A percentile compares a stretch with the other conserved stretches of the same genome.
Evolutionary conservation across 2,797 vertebrate genomes (phyloP).

Genomic region (Poecilia gillii): DNA sequence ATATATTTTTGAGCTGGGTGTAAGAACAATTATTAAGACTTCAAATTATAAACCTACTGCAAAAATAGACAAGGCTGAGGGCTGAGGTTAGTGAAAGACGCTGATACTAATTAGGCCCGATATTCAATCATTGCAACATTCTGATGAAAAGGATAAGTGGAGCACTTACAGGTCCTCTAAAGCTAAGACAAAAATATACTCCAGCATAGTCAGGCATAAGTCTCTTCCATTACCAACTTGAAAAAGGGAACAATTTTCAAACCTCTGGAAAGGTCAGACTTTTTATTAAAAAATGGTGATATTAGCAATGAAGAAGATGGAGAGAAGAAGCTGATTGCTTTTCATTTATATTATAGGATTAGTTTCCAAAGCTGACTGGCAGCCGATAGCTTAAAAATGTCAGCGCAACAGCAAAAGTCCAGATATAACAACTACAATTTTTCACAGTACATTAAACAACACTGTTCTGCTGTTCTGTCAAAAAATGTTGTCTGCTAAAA

Average conservation of each 20-base stretch:
- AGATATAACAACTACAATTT: not conserved
- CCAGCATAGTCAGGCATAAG: not conserved
- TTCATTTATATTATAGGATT: not conserved
- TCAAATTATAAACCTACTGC: constrained; percentile 6
- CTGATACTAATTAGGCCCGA: not conserved
- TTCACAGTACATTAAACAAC: not conserved
- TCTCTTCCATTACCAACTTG: constrained; percentile 7
- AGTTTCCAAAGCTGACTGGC: not conserved
- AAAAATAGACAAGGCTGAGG: not conserved
- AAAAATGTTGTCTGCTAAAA: not conserved
- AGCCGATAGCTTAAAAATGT: too few species aligned
- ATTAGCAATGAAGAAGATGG: not conserved
- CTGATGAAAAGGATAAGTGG: not conserved
- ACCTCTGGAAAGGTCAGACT: not conserved
- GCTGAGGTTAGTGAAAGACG: constrained; percentile 1
- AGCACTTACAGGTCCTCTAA: constrained; percentile 5
- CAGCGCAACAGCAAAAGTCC: not conserved
- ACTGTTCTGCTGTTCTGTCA: not conserved
- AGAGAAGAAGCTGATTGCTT: not conserved
- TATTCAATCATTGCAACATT: not conserved
- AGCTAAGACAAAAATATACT: not conserved
- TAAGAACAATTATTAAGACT: constrained; percentile 4
- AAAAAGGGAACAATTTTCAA: not conserved
- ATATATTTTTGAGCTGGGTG: not conserved
- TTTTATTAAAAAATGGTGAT: not conserved